Conservation (phyloP, 2,113 vertebrate genomes). For the Ifrita kowaldi region DNA sequence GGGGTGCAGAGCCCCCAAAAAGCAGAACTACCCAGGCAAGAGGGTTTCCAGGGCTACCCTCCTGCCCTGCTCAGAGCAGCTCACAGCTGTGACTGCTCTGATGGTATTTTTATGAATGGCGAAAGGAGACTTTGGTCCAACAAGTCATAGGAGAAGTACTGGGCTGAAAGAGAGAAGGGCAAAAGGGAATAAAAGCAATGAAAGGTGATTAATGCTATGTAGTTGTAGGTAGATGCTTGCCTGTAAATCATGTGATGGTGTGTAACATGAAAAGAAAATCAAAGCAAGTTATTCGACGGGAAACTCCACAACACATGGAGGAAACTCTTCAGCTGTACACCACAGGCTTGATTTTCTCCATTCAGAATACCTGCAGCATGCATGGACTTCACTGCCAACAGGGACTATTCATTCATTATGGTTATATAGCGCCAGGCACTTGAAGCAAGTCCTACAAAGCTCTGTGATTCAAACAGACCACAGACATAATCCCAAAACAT, state of each 20-base stretch:
- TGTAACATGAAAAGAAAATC: background rate
- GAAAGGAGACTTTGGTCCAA: background rate
- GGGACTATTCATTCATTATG: background rate
- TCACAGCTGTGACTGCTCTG: rapidly evolving
- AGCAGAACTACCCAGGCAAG: background rate
- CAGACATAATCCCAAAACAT: background rate
- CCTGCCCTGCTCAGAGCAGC: background rate
- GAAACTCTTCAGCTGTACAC: background rate
- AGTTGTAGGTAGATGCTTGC: background rate
- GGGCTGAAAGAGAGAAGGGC: background rate
- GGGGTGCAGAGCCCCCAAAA: background rate
- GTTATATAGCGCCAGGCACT: background rate
- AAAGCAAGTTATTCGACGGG: background rate
- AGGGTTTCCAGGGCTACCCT: background rate
- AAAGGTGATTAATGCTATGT: background rate
- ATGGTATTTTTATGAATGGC: background rate
- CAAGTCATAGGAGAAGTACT: background rate
- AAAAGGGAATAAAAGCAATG: background rate
- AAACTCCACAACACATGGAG: background rate
- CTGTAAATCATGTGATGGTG: background rate
- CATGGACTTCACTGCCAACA: background rate
- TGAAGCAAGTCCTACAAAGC: background rate
- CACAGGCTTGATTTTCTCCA: background rate
- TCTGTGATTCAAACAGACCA: background rate
- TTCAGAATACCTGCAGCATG: background rate